Conservation (phyloP, 1,140 invertebrate genomes). For the Drosophila nebulosa region DNA sequence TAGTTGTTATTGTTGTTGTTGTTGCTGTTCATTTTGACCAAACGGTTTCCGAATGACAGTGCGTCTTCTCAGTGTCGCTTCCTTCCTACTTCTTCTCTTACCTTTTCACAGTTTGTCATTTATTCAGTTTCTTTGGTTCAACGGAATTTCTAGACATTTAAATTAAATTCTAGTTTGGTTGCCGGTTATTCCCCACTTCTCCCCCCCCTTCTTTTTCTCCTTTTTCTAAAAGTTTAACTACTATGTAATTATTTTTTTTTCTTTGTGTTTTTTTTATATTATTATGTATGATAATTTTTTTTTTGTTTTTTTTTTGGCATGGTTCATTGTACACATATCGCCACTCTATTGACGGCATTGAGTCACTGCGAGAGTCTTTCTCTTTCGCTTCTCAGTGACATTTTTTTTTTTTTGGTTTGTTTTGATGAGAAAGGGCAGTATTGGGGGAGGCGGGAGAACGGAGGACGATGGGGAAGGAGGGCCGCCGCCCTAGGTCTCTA, state of each 20-base stretch:
- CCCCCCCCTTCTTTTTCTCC: neutral
- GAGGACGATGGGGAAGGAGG: neutral
- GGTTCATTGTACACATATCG: slow-evolving; percentile 71
- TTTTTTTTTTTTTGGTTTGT: slow-evolving; percentile 39
- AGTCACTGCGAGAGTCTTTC: slow-evolving; percentile 18
- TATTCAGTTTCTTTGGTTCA: slow-evolving; percentile 34
- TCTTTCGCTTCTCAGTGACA: slow-evolving; percentile 18
- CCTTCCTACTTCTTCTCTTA: neutral
- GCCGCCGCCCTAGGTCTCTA: slow-evolving; percentile 29
- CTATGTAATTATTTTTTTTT: neutral
- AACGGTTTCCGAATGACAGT: slow-evolving; percentile 42
- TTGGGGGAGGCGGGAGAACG: slow-evolving; percentile 4
- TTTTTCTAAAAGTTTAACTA: neutral
- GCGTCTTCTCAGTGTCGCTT: slow-evolving; percentile 46
- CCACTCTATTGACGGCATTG: slow-evolving; percentile 17
- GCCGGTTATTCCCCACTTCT: neutral
- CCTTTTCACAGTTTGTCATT: neutral
- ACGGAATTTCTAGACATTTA: slow-evolving; percentile 55
- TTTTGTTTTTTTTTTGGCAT: slow-evolving; percentile 55
- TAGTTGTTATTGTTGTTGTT: slow-evolving; percentile 25
- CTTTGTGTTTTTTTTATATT: neutral
- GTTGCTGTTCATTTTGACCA: slow-evolving; percentile 33
- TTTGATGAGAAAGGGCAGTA: too few relatives aligned
- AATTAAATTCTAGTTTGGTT: slow-evolving; percentile 63
- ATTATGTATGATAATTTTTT: slow-evolving; percentile 21